Base-by-base conservation (phyloP, 2,113 vertebrate genomes). In the Garra rufa region DNA sequence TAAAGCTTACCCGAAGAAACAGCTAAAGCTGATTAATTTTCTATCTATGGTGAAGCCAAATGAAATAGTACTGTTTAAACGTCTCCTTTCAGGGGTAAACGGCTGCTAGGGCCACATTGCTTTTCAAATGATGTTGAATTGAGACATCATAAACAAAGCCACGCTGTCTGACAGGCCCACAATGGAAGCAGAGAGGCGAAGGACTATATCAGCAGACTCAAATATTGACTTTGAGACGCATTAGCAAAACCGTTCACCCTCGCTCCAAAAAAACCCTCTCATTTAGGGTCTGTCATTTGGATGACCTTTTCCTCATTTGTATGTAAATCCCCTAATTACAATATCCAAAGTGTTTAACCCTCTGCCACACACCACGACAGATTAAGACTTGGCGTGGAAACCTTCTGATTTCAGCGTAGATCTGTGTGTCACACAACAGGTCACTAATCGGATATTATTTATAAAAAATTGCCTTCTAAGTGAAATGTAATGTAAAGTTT, bases 201-300 rank as follows among this genome's bases (percentile, higher is more conserved):
- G 89, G 89, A 91, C 90, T 90, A 90, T 84, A 93, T 91, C 90
- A 91, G 84, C 83, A 78, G 85, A 85, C 87, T 89, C 91, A 92
- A 92, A 93, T 92, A 92, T 92, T 93, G 92, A 93, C 93, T 85
- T 86, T 67, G 84, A 57, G 34, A 75, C 84, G 83, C 78, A 50
- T 86, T 85, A 89, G 89, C 85, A 89, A 92, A 91, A 21, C 59
- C 70, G 43, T 86, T 86, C 70, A 65, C 59, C 24, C 48, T 38
- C 79, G 38, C 50, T 78, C 83, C 28, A 41, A 85, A 69, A 77
- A 34, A 83, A 70, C 70, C n/a, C 34, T 52, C 43, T 38, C 2
- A 61, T 74, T 48, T 73, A 57, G 83, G 83, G 44, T 79, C 77
- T 73, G 76, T 61, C 76, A 50, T 46, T 85, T 24, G 52, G 65